Evolutionary conservation across 2,113 vertebrate species (phyloP).

Genomic region (Steatornis caripensis): DNA sequence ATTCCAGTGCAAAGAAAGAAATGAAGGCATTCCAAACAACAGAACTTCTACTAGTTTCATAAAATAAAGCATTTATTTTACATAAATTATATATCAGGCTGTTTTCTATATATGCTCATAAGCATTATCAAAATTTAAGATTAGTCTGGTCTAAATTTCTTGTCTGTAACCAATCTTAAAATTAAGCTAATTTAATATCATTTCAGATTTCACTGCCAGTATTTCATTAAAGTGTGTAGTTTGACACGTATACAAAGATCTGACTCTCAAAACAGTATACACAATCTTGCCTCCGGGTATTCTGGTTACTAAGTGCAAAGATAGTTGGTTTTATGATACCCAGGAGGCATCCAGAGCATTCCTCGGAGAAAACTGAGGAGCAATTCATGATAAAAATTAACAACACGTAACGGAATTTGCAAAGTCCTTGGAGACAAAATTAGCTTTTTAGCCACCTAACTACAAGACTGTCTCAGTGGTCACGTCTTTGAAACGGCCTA

Average conservation of each 20-base stretch:
- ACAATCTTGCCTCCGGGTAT: background rate
- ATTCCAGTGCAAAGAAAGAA: background rate
- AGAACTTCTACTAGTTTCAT: background rate
- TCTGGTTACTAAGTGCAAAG: background rate
- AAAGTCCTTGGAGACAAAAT: background rate
- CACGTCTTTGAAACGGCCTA: background rate
- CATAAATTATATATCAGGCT: background rate
- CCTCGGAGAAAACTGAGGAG: background rate
- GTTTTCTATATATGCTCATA: background rate
- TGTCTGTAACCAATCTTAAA: background rate
- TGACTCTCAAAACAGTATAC: background rate
- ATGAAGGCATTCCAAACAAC: background rate
- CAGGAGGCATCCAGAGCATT: background rate
- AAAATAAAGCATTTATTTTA: background rate
- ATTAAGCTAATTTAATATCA: background rate
- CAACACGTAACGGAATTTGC: background rate
- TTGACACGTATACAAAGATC: background rate
- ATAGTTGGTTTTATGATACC: background rate
- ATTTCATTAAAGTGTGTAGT: background rate
- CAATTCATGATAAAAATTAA: background rate
- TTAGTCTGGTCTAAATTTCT: background rate
- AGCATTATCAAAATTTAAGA: background rate
- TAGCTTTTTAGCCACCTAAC: background rate
- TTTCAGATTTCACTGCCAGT: background rate
- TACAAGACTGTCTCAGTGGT: background rate